These are phyloP conservation scores for Glaucomys volans DNA, from an alignment of 2,113 vertebrate species.

Conservation along the genomic window DNA sequence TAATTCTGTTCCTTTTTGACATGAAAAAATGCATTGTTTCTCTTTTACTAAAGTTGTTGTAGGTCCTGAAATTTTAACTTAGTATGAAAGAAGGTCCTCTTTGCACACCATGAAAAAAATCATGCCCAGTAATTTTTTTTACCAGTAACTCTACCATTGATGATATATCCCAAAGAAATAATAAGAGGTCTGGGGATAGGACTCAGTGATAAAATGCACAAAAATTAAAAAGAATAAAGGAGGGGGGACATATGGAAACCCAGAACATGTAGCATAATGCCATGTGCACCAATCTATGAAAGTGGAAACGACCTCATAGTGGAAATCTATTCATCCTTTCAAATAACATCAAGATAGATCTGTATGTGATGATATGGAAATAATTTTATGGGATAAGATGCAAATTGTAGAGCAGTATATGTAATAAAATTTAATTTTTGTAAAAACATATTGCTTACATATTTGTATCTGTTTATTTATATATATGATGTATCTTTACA, in stretches of 20 bases:
- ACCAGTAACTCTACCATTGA: not conserved
- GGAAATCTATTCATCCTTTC: not conserved
- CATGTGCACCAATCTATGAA: not conserved
- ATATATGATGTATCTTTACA: not conserved
- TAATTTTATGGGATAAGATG: conserved; percentile 3
- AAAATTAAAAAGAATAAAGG: no score
- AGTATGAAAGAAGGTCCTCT: not conserved
- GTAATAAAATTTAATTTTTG: not conserved
- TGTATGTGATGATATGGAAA: not conserved
- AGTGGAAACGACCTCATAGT: not conserved
- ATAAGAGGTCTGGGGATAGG: not conserved
- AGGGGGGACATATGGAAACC: no score
- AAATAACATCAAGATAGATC: no score
- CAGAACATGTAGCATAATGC: not conserved
- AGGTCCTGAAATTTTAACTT: not conserved
- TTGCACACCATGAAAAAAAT: not conserved
- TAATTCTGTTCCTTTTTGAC: not conserved
- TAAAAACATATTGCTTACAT: not conserved
- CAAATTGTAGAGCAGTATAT: not conserved
- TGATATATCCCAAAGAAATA: not conserved
- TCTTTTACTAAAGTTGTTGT: not conserved
- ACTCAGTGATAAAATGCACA: not conserved
- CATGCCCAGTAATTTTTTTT: not conserved
- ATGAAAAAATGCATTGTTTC: not conserved
- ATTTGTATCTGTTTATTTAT: not conserved